These are phyloP conservation scores for Acanthornis magna DNA, from an alignment of 2,797 vertebrate species.

Conservation along the genomic window DNA sequence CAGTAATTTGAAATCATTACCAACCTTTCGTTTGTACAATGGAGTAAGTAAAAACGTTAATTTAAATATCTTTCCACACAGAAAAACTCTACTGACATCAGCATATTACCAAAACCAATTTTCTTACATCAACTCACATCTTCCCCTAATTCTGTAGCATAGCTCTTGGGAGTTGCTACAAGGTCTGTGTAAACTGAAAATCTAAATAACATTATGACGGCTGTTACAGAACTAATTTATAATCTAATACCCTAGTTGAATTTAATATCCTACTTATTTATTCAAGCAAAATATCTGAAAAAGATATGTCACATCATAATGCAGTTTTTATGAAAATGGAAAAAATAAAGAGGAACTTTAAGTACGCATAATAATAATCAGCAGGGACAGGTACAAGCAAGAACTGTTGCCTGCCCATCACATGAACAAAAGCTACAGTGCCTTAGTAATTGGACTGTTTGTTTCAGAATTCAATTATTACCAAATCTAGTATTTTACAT, in stretches of 20 bases:
- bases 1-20: conserved; percentile 70
- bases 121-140: conserved; percentile 98
- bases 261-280: conserved; percentile 86
- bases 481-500: conserved; percentile 71
- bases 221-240: conserved; percentile 98
- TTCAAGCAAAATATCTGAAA: conserved; percentile 84
- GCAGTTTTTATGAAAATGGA: conserved; percentile 74
- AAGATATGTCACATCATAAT: conserved; percentile 79
- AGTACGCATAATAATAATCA: conserved; percentile 59
- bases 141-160: conserved; percentile 94
- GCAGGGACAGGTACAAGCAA: conserved; percentile 73
- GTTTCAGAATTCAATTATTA: conserved; percentile 73
- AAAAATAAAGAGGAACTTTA: conserved; percentile 74
- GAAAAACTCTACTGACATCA: conserved; percentile 87
- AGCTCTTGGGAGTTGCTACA: conserved; percentile 95
- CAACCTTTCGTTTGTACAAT: conserved; percentile 69
- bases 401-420: conserved; percentile 57
- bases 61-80: conserved; percentile 80
- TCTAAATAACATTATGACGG: conserved; percentile 96
- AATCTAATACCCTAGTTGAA: conserved; percentile 93
- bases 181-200: conserved; percentile 92
- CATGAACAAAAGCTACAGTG: conserved; percentile 44
- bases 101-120: conserved; percentile 98
- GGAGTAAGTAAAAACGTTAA: conserved; percentile 72
- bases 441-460: conserved; percentile 69